Conservation (phyloP, 2,797 vertebrate genomes). For the Cirrhinus mrigala region DNA sequence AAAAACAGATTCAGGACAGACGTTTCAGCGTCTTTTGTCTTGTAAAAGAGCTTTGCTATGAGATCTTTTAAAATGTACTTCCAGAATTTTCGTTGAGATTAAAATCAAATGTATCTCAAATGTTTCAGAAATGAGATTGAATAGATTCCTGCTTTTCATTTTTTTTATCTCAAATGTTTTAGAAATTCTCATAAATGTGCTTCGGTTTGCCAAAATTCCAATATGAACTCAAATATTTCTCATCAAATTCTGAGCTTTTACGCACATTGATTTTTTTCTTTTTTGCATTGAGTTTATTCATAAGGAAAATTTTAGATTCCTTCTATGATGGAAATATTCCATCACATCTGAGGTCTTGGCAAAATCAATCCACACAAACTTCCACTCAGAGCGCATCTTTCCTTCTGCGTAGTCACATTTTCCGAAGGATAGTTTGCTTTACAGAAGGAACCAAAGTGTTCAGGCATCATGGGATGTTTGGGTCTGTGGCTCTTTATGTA, state of each 20-base stretch:
- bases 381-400: background rate
- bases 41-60: background rate
- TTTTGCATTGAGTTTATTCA: background rate
- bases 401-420: slow-evolving; percentile 29
- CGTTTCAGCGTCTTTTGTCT: background rate
- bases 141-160: background rate
- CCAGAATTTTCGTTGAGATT: background rate
- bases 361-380: slow-evolving; percentile 1
- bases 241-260: background rate
- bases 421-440: slow-evolving; percentile 12
- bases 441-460: slow-evolving; percentile 18
- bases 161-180: background rate
- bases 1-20: slow-evolving; percentile 1
- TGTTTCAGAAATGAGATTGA: background rate
- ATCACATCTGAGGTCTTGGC: slow-evolving; percentile 21
- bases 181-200: background rate
- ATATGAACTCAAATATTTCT: background rate
- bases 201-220: background rate
- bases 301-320: background rate
- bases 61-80: background rate
- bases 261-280: background rate
- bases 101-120: background rate
- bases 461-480: slow-evolving; percentile 52
- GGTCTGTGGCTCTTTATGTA: slow-evolving; percentile 50
- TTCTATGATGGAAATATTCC: background rate